Conservation (phyloP, 2,888 invertebrate species). For the Scaptomyza caliginosa region DNA sequence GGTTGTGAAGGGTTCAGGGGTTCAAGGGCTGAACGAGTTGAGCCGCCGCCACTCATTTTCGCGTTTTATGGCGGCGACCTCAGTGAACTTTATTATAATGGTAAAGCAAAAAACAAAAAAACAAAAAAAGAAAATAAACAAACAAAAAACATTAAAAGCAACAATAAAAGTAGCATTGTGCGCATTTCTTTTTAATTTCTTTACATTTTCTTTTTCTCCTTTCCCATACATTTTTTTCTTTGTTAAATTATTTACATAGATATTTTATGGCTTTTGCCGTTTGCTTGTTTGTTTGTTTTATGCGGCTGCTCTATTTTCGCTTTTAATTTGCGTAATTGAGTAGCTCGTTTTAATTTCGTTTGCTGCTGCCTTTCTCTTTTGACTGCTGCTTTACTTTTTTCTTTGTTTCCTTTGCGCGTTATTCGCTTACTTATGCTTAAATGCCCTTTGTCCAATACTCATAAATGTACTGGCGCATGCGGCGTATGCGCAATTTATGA, state of each 20-base stretch:
- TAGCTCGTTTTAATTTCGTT: conserved; percentile 73
- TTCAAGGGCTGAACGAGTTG: conserved; percentile 49
- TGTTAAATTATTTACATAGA: conserved; percentile 19
- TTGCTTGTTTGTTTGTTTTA: conserved; percentile 49
- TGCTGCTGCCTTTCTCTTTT: not conserved
- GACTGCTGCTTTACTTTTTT: not conserved
- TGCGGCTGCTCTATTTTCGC: conserved; percentile 68
- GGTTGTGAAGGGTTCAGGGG: conserved; percentile 10
- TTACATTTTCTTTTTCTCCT: not conserved
- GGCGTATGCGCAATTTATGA: conserved; percentile 50
- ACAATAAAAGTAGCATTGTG: conserved; percentile 43
- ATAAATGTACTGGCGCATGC: conserved; percentile 49
- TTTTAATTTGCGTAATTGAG: conserved; percentile 80
- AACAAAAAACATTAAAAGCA: conserved; percentile 6
- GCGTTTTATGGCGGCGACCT: conserved; percentile 69
- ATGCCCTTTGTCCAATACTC: conserved; percentile 33
- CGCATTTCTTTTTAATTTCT: conserved; percentile 50
- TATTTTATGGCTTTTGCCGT: conserved; percentile 51
- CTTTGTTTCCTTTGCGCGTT: conserved; percentile 4
- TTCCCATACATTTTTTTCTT: conserved; percentile 14
- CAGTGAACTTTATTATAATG: conserved; percentile 68
- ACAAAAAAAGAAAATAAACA: conserved; percentile 12
- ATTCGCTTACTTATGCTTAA: not conserved
- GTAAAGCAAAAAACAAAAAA: conserved; percentile 12
- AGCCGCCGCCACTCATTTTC: conserved; percentile 70